Evolutionary conservation across 2,888 invertebrate species (phyloP), one percentile per base, ranked within the genome.

Genomic region (Anthophora plumipes): DNA sequence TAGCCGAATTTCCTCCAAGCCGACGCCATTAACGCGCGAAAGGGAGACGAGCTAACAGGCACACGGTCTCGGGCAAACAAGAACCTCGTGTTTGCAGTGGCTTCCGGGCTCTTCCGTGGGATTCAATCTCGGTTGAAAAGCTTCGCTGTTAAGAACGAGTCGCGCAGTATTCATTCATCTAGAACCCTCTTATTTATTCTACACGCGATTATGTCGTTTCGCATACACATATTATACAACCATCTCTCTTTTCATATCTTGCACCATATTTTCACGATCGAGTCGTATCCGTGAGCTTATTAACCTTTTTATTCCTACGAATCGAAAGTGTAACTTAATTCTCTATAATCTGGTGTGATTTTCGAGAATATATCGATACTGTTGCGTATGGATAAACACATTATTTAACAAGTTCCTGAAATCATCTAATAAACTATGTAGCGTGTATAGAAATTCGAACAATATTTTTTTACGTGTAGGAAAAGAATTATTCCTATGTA

Each of bases 61-160:
- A 25, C 54, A n/a, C n/a, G 20, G 5, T 17, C 31, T 37, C 60
- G 52, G 12, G 43, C 74, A 74, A 74, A 69, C 69, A 74, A 14
- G 60, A 37, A 11, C n/a, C 46, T 14, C 20, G 37, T 74, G 60
- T 74, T 74, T 69, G 60, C 74, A 22, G 37, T 67, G 48, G 67
- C 14, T 17, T 43, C n/a, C 8, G 37, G n/a, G 14, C 52, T 59
- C 43, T 67, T 60, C 37, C 54, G 17, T 20, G 61, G 63, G 57
- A 80, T 68, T 71, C 66, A 79, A 75, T 82, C 82, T 75, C 63
- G 48, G 22, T 17, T 68, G 79, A 74, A 71, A 68, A 79, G 78
- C 46, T 50, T 31, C 48, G 31, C 54, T 57, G 67, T 1, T 50
- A 68, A 68, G 64, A 61, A 69, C 46, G 64, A 52, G 22, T n/a